These are phyloP conservation scores for Hippocampus abdominalis DNA, from an alignment of 2,113 vertebrate genomes.

Conservation along the genomic window DNA sequence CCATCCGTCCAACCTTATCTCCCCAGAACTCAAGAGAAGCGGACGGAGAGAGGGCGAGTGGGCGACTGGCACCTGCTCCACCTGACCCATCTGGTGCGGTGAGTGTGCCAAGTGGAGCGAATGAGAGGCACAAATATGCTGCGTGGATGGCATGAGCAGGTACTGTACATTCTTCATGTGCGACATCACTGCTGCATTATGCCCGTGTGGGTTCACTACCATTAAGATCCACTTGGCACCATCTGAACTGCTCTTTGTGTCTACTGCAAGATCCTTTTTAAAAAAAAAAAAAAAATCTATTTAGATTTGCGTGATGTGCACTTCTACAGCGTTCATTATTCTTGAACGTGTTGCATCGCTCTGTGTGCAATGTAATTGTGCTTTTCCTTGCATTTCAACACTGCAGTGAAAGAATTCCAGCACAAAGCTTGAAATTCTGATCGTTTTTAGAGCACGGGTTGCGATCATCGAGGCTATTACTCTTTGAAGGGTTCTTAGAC, in stretches of 20 bases:
- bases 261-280: constrained; percentile 50
- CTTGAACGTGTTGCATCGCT: constrained; percentile 58
- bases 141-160: constrained; percentile 30
- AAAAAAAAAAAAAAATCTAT: constrained; percentile 4
- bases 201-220: constrained; percentile 16
- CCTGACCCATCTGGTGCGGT: constrained; percentile 68
- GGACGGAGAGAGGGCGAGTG: constrained; percentile 41
- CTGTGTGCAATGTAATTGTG: not conserved
- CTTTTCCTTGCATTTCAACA: constrained; percentile 7
- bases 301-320: constrained; percentile 16
- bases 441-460: constrained; percentile 20
- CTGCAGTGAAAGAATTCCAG: constrained; percentile 33
- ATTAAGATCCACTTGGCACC: constrained; percentile 17
- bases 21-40: constrained; percentile 34
- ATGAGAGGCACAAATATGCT: constrained; percentile 36
- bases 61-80: constrained; percentile 61
- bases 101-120: constrained; percentile 59
- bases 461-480: constrained; percentile 4
- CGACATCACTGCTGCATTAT: constrained; percentile 52
- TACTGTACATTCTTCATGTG: constrained; percentile 24
- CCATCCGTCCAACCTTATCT: constrained; percentile 28
- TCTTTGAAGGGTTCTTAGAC: not conserved
- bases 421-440: constrained; percentile 35
- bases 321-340: constrained; percentile 14
- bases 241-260: constrained; percentile 64